A percentile compares a stretch with the other conserved stretches of the same genome.
phyloP scores from a whole-genome alignment of 1,140 invertebrate genomes.

The Stenopsyche tienmushanensis region DNA sequence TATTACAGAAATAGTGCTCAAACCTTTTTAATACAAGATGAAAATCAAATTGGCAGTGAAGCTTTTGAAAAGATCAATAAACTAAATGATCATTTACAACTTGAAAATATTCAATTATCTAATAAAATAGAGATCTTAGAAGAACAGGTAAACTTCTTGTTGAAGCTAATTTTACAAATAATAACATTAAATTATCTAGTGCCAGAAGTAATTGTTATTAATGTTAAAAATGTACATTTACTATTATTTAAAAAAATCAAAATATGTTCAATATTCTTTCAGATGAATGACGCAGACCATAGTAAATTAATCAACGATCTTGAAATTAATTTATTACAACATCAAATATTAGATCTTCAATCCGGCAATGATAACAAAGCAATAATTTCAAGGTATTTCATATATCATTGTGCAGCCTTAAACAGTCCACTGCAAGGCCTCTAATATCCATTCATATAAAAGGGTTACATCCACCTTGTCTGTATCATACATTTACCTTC shows the following conservation, averaged over 20 bases:
- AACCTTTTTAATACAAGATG: conserved; percentile 9
- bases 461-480: too few relatives aligned
- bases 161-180: neutral
- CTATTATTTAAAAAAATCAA: too few relatives aligned
- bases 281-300: conserved; percentile 48
- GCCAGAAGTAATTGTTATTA: too few relatives aligned
- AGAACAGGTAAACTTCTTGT: conserved; percentile 34
- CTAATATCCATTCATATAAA: too few relatives aligned
- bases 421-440: too few relatives aligned
- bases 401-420: neutral
- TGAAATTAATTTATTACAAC: conserved; percentile 63
- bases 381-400: conserved; percentile 56
- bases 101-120: conserved; percentile 24
- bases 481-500: too few relatives aligned
- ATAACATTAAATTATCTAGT: neutral
- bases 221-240: too few relatives aligned
- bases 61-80: conserved; percentile 45
- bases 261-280: too few relatives aligned
- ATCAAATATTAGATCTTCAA: conserved; percentile 66
- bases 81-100: conserved; percentile 35
- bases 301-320: conserved; percentile 50
- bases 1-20: conserved; percentile 32
- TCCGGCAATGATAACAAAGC: conserved; percentile 64
- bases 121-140: conserved; percentile 20
- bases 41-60: conserved; percentile 35